Evolutionary conservation across 2,888 invertebrate species (phyloP), one percentile per base, ranked within the genome.

Genomic region (Drosophila maculinotata): DNA sequence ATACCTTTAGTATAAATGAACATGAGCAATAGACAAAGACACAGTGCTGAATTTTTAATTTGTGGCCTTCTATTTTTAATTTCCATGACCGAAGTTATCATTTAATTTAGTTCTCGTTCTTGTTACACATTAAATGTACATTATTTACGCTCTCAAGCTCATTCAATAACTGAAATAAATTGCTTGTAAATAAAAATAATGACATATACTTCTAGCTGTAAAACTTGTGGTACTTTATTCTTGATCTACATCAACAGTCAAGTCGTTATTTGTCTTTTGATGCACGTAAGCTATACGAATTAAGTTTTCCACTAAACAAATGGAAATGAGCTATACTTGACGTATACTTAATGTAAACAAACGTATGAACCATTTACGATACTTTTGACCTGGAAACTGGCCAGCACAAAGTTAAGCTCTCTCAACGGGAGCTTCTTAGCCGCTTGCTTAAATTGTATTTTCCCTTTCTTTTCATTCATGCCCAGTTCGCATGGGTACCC

Each of bases 151-250:
- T 52, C 39, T 49, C 31, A 56, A 62, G 38, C 36, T 71, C 25
- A 67, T 63, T 38, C 26, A 63, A 31, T 47, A 44, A 54, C 57
- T 58, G 20, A 58, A 51, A 73, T 62, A 73, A 67, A 68, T 70
- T 58, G 71, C 63, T 62, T 72, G 74, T 72, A 72, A 69, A 72
- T 74, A 70, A 47, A 56, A 5, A 1, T 39, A 60, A 44, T 45
- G 8, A 64, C 30, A 56, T 39, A 39, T n/a, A 30, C 25, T 7
- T 25, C 14, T 14, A 36, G 17, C 12, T 4, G 1, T 20, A 1
- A 10, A 23, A 3, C 5, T 30, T 17, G 30, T 38, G 15, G 10
- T 17, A 10, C 23, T 42, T 0, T 14, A 10, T n/a, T 6, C 1
- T 1, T 20, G 9, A 14, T 35, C 6, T 15, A 14, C 35, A 35